A percentile compares a stretch with the other conserved stretches of the same genome.
Evolutionary conservation across 2,888 invertebrate species (phyloP).

Genomic region (Papilio gigon): DNA sequence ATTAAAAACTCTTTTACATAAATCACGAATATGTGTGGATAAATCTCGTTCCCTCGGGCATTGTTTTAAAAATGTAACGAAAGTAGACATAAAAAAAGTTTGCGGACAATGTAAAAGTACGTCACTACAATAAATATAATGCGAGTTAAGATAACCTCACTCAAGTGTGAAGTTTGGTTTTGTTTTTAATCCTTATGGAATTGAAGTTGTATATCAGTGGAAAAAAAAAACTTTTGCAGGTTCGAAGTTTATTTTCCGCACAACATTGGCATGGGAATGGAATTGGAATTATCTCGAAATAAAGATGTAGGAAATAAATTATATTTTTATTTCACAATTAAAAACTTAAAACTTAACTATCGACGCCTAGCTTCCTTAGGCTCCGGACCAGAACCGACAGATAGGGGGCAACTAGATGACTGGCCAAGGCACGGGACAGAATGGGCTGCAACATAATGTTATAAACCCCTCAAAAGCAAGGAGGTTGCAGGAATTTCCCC

Average conservation of each 20-base stretch:
- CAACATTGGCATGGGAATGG: constrained; percentile 2
- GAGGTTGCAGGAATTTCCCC: too few relatives aligned
- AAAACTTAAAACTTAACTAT: too few relatives aligned
- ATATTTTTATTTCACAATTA: not conserved
- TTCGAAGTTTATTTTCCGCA: not conserved
- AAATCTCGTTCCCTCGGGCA: not conserved
- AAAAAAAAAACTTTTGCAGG: constrained; percentile 1
- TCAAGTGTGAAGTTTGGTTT: not conserved
- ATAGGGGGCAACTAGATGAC: too few relatives aligned
- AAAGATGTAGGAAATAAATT: not conserved
- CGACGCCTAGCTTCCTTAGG: too few relatives aligned
- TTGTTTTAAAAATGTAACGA: constrained; percentile 10
- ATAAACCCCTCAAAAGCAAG: too few relatives aligned
- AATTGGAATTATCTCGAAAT: not conserved
- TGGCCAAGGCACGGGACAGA: too few relatives aligned
- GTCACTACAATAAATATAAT: constrained; percentile 3
- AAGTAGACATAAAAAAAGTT: not conserved
- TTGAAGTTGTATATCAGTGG: constrained; percentile 11
- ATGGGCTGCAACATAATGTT: too few relatives aligned
- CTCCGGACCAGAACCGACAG: too few relatives aligned
- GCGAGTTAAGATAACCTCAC: not conserved
- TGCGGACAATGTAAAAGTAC: not conserved
- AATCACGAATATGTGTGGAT: not conserved
- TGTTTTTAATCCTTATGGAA: constrained; percentile 15
- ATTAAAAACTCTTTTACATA: not conserved